Conservation (phyloP, 2,797 vertebrate species). For the Coracias cyanogaster region DNA sequence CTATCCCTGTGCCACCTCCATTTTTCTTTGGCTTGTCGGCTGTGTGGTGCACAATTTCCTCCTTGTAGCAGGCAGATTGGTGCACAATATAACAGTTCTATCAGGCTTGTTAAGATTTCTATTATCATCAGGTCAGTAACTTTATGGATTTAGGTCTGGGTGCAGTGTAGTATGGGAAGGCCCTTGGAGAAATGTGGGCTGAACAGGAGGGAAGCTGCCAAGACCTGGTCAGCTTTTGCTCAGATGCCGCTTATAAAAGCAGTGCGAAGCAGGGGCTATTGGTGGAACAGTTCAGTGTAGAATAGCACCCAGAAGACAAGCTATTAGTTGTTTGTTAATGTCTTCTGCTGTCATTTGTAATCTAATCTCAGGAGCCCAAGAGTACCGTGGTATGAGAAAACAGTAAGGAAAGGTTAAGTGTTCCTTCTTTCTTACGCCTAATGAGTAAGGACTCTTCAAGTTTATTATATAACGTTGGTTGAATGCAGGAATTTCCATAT, state of each 20-base stretch:
- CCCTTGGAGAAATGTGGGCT: background rate
- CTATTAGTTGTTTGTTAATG: background rate
- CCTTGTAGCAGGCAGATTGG: background rate
- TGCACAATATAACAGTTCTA: accelerated
- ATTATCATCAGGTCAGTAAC: no score
- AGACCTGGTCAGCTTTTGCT: background rate
- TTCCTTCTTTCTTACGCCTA: background rate
- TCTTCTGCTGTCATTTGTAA: background rate
- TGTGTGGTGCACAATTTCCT: background rate
- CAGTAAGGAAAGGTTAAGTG: background rate
- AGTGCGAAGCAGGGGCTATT: background rate
- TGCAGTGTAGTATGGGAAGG: background rate
- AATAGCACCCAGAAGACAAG: background rate
- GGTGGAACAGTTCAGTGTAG: background rate
- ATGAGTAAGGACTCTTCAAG: background rate
- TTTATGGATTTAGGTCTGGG: background rate
- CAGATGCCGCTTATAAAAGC: background rate
- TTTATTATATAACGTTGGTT: background rate
- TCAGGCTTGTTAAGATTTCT: background rate
- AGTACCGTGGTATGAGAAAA: background rate
- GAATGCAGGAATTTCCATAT: background rate
- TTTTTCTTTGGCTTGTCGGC: background rate
- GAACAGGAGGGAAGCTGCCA: background rate
- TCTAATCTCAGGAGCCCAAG: background rate
- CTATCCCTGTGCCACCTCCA: background rate